These are phyloP conservation scores for Pollenia griseotomentosa DNA, from an alignment of 2,888 invertebrate genomes.

Conservation along the genomic window DNA sequence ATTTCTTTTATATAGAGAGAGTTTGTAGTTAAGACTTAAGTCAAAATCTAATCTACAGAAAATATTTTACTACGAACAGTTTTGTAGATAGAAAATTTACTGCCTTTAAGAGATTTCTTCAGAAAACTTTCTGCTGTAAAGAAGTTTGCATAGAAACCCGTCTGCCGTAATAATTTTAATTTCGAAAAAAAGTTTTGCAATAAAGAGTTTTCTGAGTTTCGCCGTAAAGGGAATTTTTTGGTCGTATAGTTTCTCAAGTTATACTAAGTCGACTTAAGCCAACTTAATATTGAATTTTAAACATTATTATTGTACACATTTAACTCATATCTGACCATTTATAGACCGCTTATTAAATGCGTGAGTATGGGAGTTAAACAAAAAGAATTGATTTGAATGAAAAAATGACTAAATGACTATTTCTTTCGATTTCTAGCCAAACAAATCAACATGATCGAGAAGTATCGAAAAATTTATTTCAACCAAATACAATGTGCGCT, in stretches of 20 bases:
- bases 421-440: constrained; percentile 39
- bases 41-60: too few species aligned
- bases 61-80: too few species aligned
- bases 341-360: constrained; percentile 39
- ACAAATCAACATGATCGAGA: constrained; percentile 34
- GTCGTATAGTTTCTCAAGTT: background rate
- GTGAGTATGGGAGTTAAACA: constrained; percentile 23
- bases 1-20: too few species aligned
- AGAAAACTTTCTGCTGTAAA: too few species aligned
- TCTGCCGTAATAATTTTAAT: too few species aligned
- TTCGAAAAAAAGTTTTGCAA: background rate
- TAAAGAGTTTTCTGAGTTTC: background rate
- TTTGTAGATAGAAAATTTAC: too few species aligned
- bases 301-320: background rate
- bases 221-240: background rate
- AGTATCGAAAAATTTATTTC: constrained; percentile 28
- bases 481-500: background rate
- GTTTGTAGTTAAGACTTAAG: too few species aligned
- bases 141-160: too few species aligned
- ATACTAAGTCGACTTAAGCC: background rate
- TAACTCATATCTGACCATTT: constrained; percentile 22
- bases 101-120: too few species aligned
- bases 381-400: constrained; percentile 27
- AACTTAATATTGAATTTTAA: background rate
- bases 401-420: constrained; percentile 43